Base-by-base conservation (phyloP, 2,113 vertebrate genomes). In the Donacobius atricapilla region DNA sequence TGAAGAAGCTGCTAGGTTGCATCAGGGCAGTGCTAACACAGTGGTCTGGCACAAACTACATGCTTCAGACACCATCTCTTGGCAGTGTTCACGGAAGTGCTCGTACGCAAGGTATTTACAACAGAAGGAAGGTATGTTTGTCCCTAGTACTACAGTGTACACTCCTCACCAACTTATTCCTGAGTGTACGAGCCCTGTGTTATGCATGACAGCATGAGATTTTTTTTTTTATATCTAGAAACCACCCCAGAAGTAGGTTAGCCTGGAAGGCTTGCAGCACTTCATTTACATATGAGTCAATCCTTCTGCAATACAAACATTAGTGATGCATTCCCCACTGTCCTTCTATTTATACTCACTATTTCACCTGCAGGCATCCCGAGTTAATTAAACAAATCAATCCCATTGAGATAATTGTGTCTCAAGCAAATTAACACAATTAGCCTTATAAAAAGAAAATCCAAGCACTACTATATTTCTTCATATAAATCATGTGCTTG, bases 361-460 rank as follows among this genome's bases (percentile, higher is more conserved):
- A 88, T 97, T 96, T 97, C 95, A 97, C 94, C 95, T 94, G 92
- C 87, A 95, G 95, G 95, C 92, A 97, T 95, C 90, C 90, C 56
- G 0, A 96, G 95, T 96, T 97, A 97, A 96, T 97, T 96, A 96
- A 97, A 95, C 90, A 94, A 95, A 97, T 96, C 96, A 95, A 96
- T 96, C 92, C 94, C 94, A 96, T 94, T 90, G 93, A 97, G 90
- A 95, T 96, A 97, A 96, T 90, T 95, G 87, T 93, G 87, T 95
- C 96, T 97, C 85, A 93, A 96, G 85, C 94, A 97, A 96, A 97
- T 97, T 96, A 97, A 77, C 90, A 96, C 95, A 96, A 96, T 96
- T 97, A 97, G 89, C 78, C 90, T 92, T 86, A 83, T 83, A 73
- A 96, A 93, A 94, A 88, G 90, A 87, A 90, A 95, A 96, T 60